A percentile compares a stretch with the other conserved stretches of the same genome.
phyloP scores from a whole-genome alignment of 2,888 invertebrate genomes.

The Phaonia tiefii region DNA sequence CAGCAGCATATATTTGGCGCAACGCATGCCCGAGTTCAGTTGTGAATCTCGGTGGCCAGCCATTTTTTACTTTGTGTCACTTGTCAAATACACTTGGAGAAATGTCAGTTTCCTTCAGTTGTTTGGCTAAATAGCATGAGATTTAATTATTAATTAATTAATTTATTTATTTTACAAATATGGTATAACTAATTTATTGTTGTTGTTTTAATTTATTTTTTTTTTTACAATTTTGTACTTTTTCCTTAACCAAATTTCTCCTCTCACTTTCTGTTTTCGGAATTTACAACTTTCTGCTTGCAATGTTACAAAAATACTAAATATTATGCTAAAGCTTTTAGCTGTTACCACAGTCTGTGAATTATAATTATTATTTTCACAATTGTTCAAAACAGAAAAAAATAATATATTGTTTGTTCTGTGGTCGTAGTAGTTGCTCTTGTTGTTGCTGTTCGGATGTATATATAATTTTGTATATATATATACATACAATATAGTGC shows the following conservation, averaged over 20 bases:
- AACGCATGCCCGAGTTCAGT: slow-evolving; percentile 86
- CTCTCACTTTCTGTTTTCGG: background rate
- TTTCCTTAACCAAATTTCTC: slow-evolving; percentile 19
- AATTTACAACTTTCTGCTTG: slow-evolving; percentile 52
- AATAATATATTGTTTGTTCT: slow-evolving; percentile 43
- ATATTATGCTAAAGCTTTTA: slow-evolving; percentile 58
- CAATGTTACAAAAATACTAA: slow-evolving; percentile 65
- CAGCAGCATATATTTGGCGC: slow-evolving; percentile 89
- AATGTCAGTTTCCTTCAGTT: too few species aligned
- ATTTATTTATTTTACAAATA: background rate
- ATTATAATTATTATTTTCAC: background rate
- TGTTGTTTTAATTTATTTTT: slow-evolving; percentile 63
- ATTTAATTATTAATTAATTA: slow-evolving; percentile 8
- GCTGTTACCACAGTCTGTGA: slow-evolving; percentile 35
- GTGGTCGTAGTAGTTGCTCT: slow-evolving; percentile 44
- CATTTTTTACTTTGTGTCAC: slow-evolving; percentile 57
- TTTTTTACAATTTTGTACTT: slow-evolving; percentile 24
- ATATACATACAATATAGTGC: too few species aligned
- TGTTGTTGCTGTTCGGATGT: slow-evolving; percentile 22
- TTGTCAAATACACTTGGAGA: slow-evolving; percentile 6
- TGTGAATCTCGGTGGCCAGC: slow-evolving; percentile 74
- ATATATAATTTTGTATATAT: slow-evolving; percentile 22
- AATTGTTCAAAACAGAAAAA: slow-evolving; percentile 7
- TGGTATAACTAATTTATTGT: background rate
- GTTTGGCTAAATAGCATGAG: slow-evolving; percentile 21